Evolutionary conservation across 2,113 vertebrate genomes (phyloP).

Genomic region (Elaphurus davidianus): DNA sequence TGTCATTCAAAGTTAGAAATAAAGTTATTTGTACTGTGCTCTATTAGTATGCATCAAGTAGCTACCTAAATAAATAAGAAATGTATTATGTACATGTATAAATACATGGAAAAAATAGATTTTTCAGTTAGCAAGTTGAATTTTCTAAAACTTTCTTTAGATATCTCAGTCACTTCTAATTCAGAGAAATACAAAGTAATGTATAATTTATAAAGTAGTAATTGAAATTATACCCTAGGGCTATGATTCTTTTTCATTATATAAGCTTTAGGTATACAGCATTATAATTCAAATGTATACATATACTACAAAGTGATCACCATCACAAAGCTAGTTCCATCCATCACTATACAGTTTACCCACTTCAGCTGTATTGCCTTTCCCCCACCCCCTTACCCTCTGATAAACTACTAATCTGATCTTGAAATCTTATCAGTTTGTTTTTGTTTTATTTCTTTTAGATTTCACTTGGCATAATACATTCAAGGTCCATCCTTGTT

Average conservation of each 20-base stretch:
- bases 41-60: not conserved
- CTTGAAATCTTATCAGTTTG: not conserved
- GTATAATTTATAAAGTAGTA: not conserved
- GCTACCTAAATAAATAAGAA: not conserved
- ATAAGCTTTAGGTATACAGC: not conserved
- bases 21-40: not conserved
- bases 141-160: slow-evolving; percentile 11
- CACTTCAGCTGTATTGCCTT: not conserved
- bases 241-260: not conserved
- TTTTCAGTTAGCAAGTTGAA: slow-evolving; percentile 29
- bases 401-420: not conserved
- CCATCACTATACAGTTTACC: not conserved
- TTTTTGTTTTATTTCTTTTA: not conserved
- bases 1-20: not conserved
- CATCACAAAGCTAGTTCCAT: not conserved
- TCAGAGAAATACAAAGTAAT: slow-evolving; percentile 7
- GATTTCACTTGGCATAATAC: not conserved
- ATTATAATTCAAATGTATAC: not conserved
- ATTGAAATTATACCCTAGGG: not conserved
- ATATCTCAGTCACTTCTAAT: not conserved
- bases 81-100: not conserved
- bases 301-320: not conserved
- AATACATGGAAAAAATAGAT: not conserved
- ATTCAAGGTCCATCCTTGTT: not conserved
- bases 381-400: not conserved